Base-by-base conservation (phyloP, 2,888 invertebrate species). In the Pediacus dermestoides region DNA sequence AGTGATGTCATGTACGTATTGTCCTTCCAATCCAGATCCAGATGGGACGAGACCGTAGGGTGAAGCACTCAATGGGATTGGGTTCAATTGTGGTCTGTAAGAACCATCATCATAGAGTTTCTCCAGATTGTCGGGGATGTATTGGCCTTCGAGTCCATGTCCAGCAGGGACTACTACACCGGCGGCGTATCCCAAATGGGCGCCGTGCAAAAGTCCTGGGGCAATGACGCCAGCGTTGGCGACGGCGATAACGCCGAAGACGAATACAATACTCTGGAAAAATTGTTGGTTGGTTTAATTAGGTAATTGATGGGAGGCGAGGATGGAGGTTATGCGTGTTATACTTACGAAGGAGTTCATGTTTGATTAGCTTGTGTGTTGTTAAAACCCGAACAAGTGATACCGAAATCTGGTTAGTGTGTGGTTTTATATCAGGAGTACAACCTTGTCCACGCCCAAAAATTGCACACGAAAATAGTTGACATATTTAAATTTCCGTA, bases 41-140 rank as follows among this genome's bases (percentile, higher is more conserved):
- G 58, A 44, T 23, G 44, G 46, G 16, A 37, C 39, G 7, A 41
- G 26, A 7, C 42, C 46, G 28, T 45, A 47, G 6, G 48, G 47
- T 11, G 41, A 37, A 16, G 43, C 34, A 13, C 31, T 37, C 14
- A 46, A 35, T 26, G 30, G 32, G 12, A 37, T 22, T 21, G 42
- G 23, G 18, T n/a, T 32, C 12, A 44, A 18, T 46, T 51, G 37
- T 1, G 57, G 54, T 30, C 43, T 59, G 52, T 63, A 63, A 28
- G 58, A 58, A 35, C 63, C 63, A 45, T 63, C 63, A 30, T 63
- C 63, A 51, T 59, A 61, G 31, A 61, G 44, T 34, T 52, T 53
- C 31, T 61, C 61, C 22, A 39, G 50, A 45, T 53, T 44, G 43
- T 61, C 60, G 11, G 44, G 62, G 7, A 60, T 54, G 46, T 57